Base-by-base conservation (phyloP, 2,113 vertebrate genomes). In the Pycnonotus jocosus region DNA sequence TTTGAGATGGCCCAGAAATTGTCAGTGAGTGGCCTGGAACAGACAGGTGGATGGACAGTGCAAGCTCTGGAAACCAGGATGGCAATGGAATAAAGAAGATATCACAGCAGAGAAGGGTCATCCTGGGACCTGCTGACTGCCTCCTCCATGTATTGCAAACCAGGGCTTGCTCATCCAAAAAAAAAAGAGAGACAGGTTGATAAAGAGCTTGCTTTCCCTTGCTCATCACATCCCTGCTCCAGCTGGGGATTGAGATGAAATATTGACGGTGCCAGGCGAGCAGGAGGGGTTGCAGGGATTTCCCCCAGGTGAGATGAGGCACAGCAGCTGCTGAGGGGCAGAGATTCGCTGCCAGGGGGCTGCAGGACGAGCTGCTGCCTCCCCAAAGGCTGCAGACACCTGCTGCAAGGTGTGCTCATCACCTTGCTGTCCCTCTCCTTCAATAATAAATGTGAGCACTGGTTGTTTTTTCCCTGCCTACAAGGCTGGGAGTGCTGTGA, bases 251-350 rank as follows among this genome's bases (percentile, higher is more conserved):
- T 37, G 47, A 51, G 81, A 95, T 88, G 48, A 92, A 90, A 93
- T 93, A 94, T 93, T 95, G 35, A 94, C 77, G 42, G n/a, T 27
- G 62, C 37, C 40, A 66, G 69, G 42, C 86, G 47, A 42, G 12
- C 51, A 48, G 35, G 76, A 56, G 11, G 57, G 5, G n/a, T 76
- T 38, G 69, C 90, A 70, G 76, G 5, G 28, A 35, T 64, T 57
- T 73, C 72, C 64, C 51, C 76, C 33, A 30, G 30, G 54, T 35
- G 82, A 74, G 79, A 83, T 51, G n/a, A 76, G 89, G 82, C 3
- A 3, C n/a, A 0, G 1, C 78, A 33, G 85, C 33, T 79, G 69
- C 89, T 70, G 85, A 48, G 35, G 54, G 57, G 14, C 61, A 62
- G 90, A 68, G 30, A 6, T 51, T 24, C 1, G 0, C 16, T 10